Percentiles rank a stretch among this genome's conserved stretches.
These are phyloP conservation scores for Arnoldichthys spilopterus DNA, from an alignment of 2,797 vertebrate species.

Conservation along the genomic window DNA sequence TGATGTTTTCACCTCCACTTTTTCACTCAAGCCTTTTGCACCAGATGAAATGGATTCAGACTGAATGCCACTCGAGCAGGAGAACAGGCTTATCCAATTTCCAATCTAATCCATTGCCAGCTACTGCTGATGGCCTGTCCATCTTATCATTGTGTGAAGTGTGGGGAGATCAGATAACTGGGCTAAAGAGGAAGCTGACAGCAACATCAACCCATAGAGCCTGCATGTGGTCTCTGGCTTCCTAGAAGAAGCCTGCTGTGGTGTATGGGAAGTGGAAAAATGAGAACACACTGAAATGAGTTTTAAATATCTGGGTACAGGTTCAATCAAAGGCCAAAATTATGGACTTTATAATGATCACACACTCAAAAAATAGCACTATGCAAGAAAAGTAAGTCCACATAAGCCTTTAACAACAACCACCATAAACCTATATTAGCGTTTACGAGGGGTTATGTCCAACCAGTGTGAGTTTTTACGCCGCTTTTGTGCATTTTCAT, in stretches of 20 bases:
- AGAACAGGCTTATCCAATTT: slow-evolving; percentile 46
- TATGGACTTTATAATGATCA: neutral
- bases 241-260: neutral
- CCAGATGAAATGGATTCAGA: slow-evolving; percentile 44
- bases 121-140: slow-evolving; percentile 47
- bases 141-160: slow-evolving; percentile 42
- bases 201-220: slow-evolving; percentile 17
- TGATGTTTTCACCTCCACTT: slow-evolving; percentile 15
- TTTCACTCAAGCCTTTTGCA: slow-evolving; percentile 29
- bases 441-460: too few species aligned
- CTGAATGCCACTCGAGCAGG: slow-evolving; percentile 35
- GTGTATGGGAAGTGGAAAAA: neutral
- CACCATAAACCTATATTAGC: too few species aligned
- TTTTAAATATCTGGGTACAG: neutral
- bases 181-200: slow-evolving; percentile 38
- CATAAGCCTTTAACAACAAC: too few species aligned
- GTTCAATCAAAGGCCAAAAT: neutral
- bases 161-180: slow-evolving; percentile 31
- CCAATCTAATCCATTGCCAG: slow-evolving; percentile 40
- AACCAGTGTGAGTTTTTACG: too few species aligned
- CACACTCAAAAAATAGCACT: too few species aligned
- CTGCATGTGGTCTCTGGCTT: slow-evolving; percentile 4
- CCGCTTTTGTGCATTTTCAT: too few species aligned
- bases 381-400: too few species aligned
- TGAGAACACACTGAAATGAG: neutral